Percentiles rank a stretch among this genome's conserved stretches.
phyloP scores from a whole-genome alignment of 2,113 vertebrate genomes.

The Dissostichus mawsoni region DNA sequence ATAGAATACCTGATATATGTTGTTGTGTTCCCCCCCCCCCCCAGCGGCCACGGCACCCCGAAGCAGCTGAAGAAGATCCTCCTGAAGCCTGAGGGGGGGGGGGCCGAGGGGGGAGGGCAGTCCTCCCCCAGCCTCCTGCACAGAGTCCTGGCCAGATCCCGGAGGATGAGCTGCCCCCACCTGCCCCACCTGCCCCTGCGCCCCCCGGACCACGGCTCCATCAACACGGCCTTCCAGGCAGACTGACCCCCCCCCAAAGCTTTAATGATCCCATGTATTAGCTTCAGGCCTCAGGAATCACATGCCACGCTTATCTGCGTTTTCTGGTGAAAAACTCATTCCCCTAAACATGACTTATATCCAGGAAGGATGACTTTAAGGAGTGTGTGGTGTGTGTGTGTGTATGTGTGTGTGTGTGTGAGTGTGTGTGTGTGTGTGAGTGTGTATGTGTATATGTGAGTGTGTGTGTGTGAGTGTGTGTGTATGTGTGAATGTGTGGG shows the following conservation, averaged over 20 bases:
- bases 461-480: no score
- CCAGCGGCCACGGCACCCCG: constrained; percentile 36
- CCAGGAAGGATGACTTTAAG: no score
- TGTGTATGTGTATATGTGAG: no score
- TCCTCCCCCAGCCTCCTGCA: constrained; percentile 85
- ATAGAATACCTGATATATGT: no score
- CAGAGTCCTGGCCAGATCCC: constrained; percentile 88
- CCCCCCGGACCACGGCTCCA: not conserved
- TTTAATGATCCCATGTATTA: not conserved
- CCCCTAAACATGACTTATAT: no score
- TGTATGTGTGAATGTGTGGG: no score
- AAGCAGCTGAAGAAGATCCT: constrained; percentile 48
- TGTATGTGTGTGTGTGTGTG: no score
- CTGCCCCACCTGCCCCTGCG: constrained; percentile 78
- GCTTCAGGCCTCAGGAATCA: not conserved
- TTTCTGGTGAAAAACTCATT: no score
- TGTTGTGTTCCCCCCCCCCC: not conserved
- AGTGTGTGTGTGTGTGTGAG: no score
- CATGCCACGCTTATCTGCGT: not conserved
- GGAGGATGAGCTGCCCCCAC: constrained; percentile 85
- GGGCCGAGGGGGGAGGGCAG: not conserved
- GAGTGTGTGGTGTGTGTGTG: no score
- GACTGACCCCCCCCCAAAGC: not conserved
- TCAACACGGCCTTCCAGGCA: constrained; percentile 39
- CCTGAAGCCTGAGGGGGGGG: fast-evolving